These are phyloP conservation scores for Chascanopsetta lugubris DNA, from an alignment of 2,113 vertebrate species.

Conservation along the genomic window DNA sequence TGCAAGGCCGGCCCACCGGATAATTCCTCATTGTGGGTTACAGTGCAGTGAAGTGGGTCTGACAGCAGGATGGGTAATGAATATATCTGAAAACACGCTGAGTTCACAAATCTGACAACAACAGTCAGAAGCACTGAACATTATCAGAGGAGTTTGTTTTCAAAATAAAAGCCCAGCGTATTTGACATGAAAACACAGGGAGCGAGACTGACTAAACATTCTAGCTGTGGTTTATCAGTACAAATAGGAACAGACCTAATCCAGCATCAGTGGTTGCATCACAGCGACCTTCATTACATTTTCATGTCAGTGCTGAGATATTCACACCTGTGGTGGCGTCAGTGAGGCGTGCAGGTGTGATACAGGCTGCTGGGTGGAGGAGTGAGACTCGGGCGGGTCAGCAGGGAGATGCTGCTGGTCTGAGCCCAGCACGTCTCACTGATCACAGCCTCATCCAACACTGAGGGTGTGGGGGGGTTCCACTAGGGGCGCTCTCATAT, in stretches of 20 bases:
- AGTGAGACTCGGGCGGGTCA: constrained; percentile 44
- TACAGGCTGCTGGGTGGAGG: constrained; percentile 46
- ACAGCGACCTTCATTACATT: constrained; percentile 54
- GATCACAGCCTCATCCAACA: constrained; percentile 47
- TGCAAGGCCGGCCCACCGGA: not conserved
- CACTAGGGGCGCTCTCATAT: constrained; percentile 29
- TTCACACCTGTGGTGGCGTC: constrained; percentile 64
- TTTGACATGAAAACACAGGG: not conserved
- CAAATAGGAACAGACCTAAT: not conserved
- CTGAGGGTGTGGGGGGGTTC: constrained; percentile 23
- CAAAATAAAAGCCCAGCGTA: not conserved
- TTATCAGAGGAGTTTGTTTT: not conserved
- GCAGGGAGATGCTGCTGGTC: constrained; percentile 37
- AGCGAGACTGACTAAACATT: no score
- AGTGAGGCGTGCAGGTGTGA: constrained; percentile 73
- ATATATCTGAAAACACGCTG: not conserved
- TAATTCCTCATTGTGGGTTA: not conserved
- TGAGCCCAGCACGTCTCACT: constrained; percentile 50
- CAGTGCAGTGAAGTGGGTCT: not conserved
- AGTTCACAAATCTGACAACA: not conserved
- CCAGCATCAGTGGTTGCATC: not conserved
- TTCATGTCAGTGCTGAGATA: constrained; percentile 66
- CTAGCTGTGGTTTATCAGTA: not conserved
- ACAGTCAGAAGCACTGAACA: not conserved
- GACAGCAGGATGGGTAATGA: constrained; percentile 6